Evolutionary conservation across 2,113 vertebrate species (phyloP).

Genomic region (Dipodomys merriami): DNA sequence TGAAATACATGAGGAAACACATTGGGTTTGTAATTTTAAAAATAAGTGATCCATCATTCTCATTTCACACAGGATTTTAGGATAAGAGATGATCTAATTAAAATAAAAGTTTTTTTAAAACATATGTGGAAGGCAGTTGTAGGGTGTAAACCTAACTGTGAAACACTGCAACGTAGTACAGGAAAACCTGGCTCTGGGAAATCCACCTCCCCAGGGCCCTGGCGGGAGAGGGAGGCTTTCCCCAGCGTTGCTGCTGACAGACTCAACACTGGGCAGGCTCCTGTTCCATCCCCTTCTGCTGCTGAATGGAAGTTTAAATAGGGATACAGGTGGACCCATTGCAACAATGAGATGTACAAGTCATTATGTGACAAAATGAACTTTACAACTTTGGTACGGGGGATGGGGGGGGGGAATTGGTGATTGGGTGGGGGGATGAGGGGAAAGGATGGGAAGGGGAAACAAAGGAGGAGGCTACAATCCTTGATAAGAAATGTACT

Average conservation of each 20-base stretch:
- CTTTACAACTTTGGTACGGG: no score
- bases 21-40: neutral
- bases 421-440: no score
- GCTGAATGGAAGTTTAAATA: neutral
- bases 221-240: neutral
- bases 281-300: neutral
- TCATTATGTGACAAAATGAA: no score
- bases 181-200: neutral
- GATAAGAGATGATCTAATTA: neutral
- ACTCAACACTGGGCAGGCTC: neutral
- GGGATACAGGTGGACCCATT: no score
- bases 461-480: no score
- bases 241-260: neutral
- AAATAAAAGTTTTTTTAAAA: constrained; percentile 9
- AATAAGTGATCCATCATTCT: neutral
- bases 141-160: no score
- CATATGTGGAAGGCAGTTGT: neutral
- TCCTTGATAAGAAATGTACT: no score
- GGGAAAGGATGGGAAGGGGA: no score
- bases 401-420: no score
- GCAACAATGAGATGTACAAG: no score
- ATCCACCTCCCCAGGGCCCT: accelerated
- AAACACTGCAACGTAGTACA: neutral
- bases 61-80: constrained; percentile 5
- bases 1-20: neutral